A percentile compares a stretch with the other conserved stretches of the same genome.
These are phyloP conservation scores for Paralichthys olivaceus DNA, from an alignment of 2,113 vertebrate genomes.

Conservation along the genomic window DNA sequence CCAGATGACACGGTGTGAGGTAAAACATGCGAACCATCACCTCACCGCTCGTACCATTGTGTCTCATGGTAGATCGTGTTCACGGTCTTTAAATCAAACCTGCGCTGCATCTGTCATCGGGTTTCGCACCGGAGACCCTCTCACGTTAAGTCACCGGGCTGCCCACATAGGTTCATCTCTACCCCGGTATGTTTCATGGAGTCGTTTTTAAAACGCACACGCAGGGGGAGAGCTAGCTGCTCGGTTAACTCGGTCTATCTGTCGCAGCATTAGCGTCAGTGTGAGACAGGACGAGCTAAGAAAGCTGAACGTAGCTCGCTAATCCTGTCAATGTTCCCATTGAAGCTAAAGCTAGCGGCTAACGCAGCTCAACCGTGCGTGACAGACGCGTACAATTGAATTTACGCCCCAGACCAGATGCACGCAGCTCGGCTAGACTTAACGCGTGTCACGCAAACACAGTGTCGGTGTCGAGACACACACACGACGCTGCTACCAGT, in stretches of 20 bases:
- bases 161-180: slow-evolving; percentile 1
- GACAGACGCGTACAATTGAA: slow-evolving; percentile 68
- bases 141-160: slow-evolving; percentile 21
- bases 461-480: not conserved
- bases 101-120: slow-evolving; percentile 12
- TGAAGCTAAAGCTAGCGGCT: slow-evolving; percentile 74
- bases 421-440: slow-evolving; percentile 3
- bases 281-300: slow-evolving; percentile 13
- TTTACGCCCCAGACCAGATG: not conserved
- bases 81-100: not conserved
- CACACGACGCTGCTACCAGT: not conserved
- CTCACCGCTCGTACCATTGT: not conserved
- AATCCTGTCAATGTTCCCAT: slow-evolving; percentile 71
- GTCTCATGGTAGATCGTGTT: not conserved
- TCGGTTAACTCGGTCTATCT: not conserved
- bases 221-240: not conserved
- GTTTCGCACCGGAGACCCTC: slow-evolving; percentile 8
- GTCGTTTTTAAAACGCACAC: slow-evolving; percentile 1
- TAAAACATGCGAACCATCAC: not conserved
- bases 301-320: slow-evolving; percentile 43
- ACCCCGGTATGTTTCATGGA: not conserved
- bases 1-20: not conserved
- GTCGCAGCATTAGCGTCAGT: not conserved
- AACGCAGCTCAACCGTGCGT: slow-evolving; percentile 65
- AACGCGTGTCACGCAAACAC: not conserved